Evolutionary conservation across 2,888 invertebrate species (phyloP).

Genomic region (Drymonia ruficornis): DNA sequence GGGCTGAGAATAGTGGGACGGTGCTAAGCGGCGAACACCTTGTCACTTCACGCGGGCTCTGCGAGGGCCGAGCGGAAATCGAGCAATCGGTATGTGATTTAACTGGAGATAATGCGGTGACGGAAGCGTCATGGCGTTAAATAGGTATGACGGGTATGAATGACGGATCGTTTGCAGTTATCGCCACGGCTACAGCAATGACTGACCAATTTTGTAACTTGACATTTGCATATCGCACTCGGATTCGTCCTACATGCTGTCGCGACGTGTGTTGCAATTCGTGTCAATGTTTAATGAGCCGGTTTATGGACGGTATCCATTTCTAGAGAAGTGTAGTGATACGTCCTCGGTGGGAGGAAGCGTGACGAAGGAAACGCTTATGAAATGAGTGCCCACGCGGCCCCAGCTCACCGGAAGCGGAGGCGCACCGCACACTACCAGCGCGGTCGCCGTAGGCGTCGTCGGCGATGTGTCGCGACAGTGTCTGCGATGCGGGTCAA

Average conservation of each 20-base stretch:
- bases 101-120: conserved; percentile 47
- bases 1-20: conserved; percentile 64
- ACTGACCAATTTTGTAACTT: conserved; percentile 57
- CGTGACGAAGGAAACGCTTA: conserved; percentile 72
- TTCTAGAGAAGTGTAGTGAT: conserved; percentile 32
- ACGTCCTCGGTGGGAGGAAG: conserved; percentile 64
- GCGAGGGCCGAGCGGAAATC: conserved; percentile 44
- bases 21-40: conserved; percentile 45
- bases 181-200: conserved; percentile 56
- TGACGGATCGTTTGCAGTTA: conserved; percentile 47
- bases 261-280: conserved; percentile 48
- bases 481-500: conserved; percentile 12
- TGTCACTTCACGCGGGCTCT: conserved; percentile 22
- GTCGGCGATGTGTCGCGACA: conserved; percentile 36
- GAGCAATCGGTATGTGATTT: conserved; percentile 48
- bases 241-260: conserved; percentile 54
- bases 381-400: conserved; percentile 72
- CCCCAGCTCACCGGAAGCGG: conserved; percentile 65
- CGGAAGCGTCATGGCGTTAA: conserved; percentile 47
- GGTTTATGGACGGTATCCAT: conserved; percentile 45
- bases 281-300: conserved; percentile 42
- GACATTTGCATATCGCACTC: conserved; percentile 57
- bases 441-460: conserved; percentile 52
- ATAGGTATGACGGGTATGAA: conserved; percentile 52
- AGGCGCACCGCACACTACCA: conserved; percentile 59